Conservation (phyloP, 2,888 invertebrate species). For the Melinaea menophilus region DNA sequence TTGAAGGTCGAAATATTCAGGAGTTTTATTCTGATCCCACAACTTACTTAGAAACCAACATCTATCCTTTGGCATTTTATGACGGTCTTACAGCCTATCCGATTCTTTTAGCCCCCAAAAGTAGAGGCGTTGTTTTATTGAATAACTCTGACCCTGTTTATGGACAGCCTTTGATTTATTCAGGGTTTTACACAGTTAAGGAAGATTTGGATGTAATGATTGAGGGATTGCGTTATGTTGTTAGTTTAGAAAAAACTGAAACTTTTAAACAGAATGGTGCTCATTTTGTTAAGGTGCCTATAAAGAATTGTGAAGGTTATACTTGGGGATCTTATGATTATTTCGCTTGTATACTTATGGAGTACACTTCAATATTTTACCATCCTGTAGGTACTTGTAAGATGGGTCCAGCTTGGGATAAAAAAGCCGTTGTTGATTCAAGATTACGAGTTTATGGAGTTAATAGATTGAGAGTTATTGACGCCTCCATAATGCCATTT, state of each 20-base stretch:
- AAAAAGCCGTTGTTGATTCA: constrained; percentile 81
- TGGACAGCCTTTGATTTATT: constrained; percentile 84
- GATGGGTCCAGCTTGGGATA: constrained; percentile 82
- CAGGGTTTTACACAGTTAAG: constrained; percentile 81
- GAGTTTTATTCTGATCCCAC: constrained; percentile 80
- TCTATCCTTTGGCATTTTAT: constrained; percentile 80
- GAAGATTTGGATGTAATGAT: constrained; percentile 80
- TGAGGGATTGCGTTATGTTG: constrained; percentile 78
- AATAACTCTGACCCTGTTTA: constrained; percentile 84
- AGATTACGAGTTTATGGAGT: constrained; percentile 81
- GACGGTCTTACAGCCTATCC: constrained; percentile 80
- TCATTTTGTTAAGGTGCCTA: constrained; percentile 71
- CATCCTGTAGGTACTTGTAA: constrained; percentile 85
- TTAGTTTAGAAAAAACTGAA: constrained; percentile 79
- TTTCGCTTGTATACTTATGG: constrained; percentile 80
- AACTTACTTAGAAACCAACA: constrained; percentile 62
- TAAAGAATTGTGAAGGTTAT: constrained; percentile 76
- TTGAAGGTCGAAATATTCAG: constrained; percentile 77
- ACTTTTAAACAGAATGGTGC: constrained; percentile 78
- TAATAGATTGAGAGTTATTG: constrained; percentile 80
- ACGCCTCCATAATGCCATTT: constrained; percentile 82
- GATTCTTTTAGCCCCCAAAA: constrained; percentile 80
- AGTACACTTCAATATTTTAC: constrained; percentile 83
- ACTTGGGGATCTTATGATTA: constrained; percentile 81
- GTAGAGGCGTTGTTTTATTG: constrained; percentile 80